phyloP scores from a whole-genome alignment of 1,140 invertebrate species.

The Lordiphosa stackelbergi region DNA sequence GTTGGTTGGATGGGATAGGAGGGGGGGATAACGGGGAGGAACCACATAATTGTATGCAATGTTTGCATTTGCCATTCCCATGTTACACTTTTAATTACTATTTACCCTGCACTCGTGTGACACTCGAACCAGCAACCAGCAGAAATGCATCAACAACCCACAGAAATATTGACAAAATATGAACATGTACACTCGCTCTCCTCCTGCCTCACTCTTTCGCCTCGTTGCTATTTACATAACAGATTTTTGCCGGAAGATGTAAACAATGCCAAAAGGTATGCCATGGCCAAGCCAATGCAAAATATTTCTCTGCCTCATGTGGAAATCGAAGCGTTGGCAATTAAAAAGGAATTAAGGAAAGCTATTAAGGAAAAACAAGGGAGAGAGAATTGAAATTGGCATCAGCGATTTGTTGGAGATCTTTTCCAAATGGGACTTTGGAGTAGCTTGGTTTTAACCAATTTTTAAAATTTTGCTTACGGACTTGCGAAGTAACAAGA shows the following conservation, averaged over 20 bases:
- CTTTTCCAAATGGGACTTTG: no score
- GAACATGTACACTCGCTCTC: conserved; percentile 10
- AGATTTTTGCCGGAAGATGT: conserved; percentile 2
- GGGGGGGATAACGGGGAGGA: not conserved
- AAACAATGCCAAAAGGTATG: conserved; percentile 18
- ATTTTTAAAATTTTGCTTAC: no score
- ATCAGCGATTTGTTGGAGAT: no score
- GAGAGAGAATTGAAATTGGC: no score
- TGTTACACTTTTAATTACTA: conserved; percentile 71
- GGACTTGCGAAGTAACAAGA: no score
- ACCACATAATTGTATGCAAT: conserved; percentile 41
- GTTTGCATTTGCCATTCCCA: conserved; percentile 39
- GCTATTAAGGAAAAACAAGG: no score
- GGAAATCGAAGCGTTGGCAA: no score
- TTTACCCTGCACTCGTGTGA: conserved; percentile 64
- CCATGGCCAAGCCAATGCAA: conserved; percentile 32
- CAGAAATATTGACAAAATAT: conserved; percentile 50
- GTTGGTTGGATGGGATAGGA: conserved; percentile 8
- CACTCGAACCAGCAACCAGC: conserved; percentile 33
- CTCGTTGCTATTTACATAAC: conserved; percentile 17
- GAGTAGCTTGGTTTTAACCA: no score
- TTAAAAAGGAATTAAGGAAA: no score
- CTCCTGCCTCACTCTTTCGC: no score
- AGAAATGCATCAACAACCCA: conserved; percentile 32
- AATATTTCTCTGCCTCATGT: conserved; percentile 8